phyloP scores from a whole-genome alignment of 2,797 vertebrate genomes.

The Erethizon dorsatum region DNA sequence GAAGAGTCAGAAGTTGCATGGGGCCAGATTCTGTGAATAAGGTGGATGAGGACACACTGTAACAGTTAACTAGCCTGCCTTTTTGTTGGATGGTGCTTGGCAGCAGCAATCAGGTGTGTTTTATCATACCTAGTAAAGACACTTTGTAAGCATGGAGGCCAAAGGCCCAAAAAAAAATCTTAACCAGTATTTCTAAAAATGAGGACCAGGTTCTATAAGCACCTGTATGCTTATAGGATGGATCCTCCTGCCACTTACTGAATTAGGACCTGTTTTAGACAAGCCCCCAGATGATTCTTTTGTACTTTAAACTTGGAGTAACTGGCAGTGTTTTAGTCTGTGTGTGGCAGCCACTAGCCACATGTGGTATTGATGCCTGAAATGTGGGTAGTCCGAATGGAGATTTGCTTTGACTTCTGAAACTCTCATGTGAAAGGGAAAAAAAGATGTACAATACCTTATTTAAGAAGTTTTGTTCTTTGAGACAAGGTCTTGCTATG shows the following conservation, averaged over 20 bases:
- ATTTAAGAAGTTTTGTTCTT: not conserved
- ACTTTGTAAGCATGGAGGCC: not conserved
- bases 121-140: not conserved
- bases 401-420: constrained; percentile 2
- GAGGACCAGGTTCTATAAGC: not conserved
- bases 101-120: not conserved
- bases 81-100: no score
- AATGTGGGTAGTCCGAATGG: not conserved
- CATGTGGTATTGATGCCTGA: not conserved
- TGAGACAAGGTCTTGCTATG: not conserved
- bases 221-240: not conserved
- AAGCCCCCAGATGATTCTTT: not conserved
- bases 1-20: not conserved
- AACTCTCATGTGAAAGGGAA: not conserved
- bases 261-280: not conserved
- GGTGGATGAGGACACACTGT: not conserved
- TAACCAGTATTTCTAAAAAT: not conserved
- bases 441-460: not conserved
- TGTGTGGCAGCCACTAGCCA: no score
- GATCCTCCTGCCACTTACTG: not conserved
- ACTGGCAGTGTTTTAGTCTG: not conserved
- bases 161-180: not conserved
- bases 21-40: not conserved
- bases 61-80: not conserved
- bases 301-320: not conserved